A percentile compares a stretch with the other conserved stretches of the same genome.
These are phyloP conservation scores for Belgica antarctica DNA, from an alignment of 2,888 invertebrate genomes.

Conservation along the genomic window DNA sequence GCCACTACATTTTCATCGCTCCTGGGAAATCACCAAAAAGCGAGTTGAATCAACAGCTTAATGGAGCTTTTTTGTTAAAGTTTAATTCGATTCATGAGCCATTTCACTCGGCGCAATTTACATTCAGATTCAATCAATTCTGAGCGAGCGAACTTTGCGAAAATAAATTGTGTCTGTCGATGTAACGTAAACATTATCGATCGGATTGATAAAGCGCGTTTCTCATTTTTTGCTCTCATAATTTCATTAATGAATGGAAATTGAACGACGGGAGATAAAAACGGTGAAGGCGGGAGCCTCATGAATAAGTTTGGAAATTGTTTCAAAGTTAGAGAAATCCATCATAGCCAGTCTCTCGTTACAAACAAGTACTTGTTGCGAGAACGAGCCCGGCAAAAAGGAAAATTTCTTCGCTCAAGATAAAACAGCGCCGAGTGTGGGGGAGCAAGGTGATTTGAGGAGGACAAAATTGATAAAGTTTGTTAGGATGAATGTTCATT, in stretches of 20 bases:
- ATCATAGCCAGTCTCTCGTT: not conserved
- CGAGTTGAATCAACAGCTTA: too few relatives aligned
- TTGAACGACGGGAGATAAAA: not conserved
- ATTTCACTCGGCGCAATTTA: too few relatives aligned
- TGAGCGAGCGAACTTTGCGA: too few relatives aligned
- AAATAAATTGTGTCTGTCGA: too few relatives aligned
- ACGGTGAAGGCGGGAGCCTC: not conserved
- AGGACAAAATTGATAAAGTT: not conserved
- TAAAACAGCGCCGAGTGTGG: not conserved
- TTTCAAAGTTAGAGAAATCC: conserved; percentile 1
- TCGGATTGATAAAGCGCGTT: conserved; percentile 2
- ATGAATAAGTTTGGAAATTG: not conserved
- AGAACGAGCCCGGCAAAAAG: not conserved
- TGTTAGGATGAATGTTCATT: conserved; percentile 11
- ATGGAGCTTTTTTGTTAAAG: too few relatives aligned
- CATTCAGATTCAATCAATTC: too few relatives aligned
- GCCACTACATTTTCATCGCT: too few relatives aligned
- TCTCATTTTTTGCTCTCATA: not conserved
- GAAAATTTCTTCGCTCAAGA: not conserved
- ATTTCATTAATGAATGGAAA: conserved; percentile 39
- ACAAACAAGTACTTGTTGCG: not conserved
- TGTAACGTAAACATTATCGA: conserved; percentile 19
- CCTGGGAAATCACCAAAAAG: too few relatives aligned
- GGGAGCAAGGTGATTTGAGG: not conserved
- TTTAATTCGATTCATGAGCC: too few relatives aligned